phyloP scores from a whole-genome alignment of 2,888 invertebrate species.

The Caradrina clavipalpis region DNA sequence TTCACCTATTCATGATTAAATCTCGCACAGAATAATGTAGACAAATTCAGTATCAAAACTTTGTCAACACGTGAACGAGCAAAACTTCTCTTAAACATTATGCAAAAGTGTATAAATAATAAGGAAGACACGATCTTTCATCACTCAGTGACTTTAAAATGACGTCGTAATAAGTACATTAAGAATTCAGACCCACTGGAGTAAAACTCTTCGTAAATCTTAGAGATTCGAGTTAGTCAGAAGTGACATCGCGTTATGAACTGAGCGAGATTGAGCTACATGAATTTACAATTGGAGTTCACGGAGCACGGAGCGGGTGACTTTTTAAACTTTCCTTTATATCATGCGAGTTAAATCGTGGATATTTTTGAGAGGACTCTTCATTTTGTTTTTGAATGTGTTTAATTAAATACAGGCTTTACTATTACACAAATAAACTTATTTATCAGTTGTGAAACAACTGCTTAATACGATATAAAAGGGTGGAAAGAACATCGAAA shows the following conservation, averaged over 20 bases:
- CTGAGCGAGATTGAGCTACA: slow-evolving; percentile 59
- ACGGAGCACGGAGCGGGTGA: not conserved
- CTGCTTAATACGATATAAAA: too few species aligned
- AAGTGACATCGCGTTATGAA: slow-evolving; percentile 52
- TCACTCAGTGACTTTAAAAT: slow-evolving; percentile 43
- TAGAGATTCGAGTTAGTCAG: slow-evolving; percentile 51
- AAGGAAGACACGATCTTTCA: slow-evolving; percentile 21
- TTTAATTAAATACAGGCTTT: not conserved
- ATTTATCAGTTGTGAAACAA: too few species aligned
- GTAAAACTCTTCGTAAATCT: slow-evolving; percentile 55
- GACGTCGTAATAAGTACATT: slow-evolving; percentile 56
- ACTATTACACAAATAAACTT: not conserved
- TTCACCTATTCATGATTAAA: not conserved
- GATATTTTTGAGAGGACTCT: not conserved
- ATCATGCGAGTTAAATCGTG: not conserved
- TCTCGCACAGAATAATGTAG: not conserved
- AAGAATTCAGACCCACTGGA: slow-evolving; percentile 48
- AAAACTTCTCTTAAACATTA: slow-evolving; percentile 24
- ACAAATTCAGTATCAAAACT: slow-evolving; percentile 14
- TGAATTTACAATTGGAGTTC: slow-evolving; percentile 67
- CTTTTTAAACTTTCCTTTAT: slow-evolving; percentile 35
- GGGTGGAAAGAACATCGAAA: too few species aligned
- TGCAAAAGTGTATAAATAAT: slow-evolving; percentile 40
- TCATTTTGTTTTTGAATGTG: not conserved
- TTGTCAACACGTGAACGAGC: not conserved